phyloP scores from a whole-genome alignment of 2,797 vertebrate species.

The Danio albolineatus region DNA sequence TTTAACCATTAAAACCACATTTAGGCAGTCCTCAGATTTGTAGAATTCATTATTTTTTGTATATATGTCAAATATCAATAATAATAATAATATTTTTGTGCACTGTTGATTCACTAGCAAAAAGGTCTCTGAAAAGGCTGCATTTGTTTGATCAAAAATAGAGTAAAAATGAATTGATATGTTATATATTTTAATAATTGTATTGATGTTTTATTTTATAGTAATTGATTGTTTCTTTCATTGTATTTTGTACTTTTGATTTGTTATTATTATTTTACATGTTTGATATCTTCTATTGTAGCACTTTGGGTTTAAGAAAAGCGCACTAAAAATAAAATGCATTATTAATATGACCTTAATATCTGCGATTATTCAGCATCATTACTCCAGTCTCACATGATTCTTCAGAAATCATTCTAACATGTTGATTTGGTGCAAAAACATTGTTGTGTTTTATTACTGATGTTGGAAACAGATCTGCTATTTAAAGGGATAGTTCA shows the following conservation, averaged over 20 bases:
- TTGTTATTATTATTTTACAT: too few species aligned
- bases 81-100: too few species aligned
- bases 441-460: background rate
- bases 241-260: too few species aligned
- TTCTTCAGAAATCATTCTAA: background rate
- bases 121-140: background rate
- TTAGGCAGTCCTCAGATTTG: conserved; percentile 19
- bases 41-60: background rate
- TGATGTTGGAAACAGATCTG: background rate
- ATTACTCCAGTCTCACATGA: background rate
- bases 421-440: background rate
- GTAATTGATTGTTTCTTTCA: too few species aligned
- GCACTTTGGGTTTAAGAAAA: too few species aligned
- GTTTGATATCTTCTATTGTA: too few species aligned
- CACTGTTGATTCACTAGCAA: background rate
- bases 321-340: too few species aligned
- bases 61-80: conserved; percentile 29
- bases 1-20: conserved; percentile 23
- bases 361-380: background rate
- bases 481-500: background rate
- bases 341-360: background rate
- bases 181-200: too few species aligned
- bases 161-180: background rate
- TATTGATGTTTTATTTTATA: too few species aligned
- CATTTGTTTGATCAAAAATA: background rate